Conservation (phyloP, 2,113 vertebrate genomes). For the Ploceus nigricollis region DNA sequence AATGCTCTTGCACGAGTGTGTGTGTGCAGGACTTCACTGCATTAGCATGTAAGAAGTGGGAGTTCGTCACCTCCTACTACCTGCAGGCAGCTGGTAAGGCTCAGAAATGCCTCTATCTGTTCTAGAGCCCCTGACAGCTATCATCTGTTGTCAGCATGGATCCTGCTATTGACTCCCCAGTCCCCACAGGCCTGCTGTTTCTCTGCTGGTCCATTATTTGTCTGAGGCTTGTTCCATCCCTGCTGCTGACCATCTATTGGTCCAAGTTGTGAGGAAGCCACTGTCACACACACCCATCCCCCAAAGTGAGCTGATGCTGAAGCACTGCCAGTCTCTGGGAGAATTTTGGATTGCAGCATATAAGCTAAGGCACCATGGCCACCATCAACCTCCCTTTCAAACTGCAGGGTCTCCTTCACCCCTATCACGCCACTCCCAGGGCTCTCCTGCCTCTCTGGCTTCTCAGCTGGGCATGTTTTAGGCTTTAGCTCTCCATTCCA, state of each 20-base stretch:
- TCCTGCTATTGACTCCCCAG: not conserved
- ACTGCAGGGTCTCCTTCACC: not conserved
- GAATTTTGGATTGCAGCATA: not conserved
- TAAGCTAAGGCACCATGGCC: not conserved
- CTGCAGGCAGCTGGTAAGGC: not conserved
- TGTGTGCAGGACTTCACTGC: not conserved
- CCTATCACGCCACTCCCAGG: not conserved
- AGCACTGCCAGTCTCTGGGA: not conserved
- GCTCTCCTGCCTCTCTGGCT: not conserved
- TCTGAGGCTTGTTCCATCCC: not conserved
- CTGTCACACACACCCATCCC: not conserved
- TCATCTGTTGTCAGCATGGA: not conserved
- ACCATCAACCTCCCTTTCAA: not conserved
- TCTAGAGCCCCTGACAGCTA: not conserved
- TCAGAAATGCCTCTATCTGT: not conserved
- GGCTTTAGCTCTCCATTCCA: not conserved
- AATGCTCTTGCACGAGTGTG: fast-evolving
- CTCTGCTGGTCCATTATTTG: not conserved
- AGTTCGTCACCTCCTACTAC: not conserved
- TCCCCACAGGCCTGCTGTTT: not conserved
- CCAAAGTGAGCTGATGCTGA: not conserved
- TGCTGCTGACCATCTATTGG: not conserved
- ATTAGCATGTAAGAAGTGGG: too few relatives aligned
- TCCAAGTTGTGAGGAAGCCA: not conserved
- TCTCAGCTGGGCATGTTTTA: not conserved